These are phyloP conservation scores for Remorina albescens DNA, from an alignment of 2,797 vertebrate species.

Conservation along the genomic window DNA sequence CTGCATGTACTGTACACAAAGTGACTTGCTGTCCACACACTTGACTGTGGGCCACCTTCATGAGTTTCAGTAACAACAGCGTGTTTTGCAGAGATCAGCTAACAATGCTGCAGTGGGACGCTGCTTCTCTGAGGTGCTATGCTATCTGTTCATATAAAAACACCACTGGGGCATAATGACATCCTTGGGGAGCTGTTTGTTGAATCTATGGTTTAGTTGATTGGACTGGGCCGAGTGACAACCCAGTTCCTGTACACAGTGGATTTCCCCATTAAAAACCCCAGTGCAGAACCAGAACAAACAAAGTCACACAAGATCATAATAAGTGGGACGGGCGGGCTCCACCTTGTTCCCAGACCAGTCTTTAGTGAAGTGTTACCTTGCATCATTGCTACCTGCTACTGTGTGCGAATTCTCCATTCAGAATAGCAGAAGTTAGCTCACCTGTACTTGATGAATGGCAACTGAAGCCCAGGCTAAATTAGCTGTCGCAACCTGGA, in stretches of 20 bases:
- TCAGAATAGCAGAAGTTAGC: constrained; percentile 41
- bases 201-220: constrained; percentile 77
- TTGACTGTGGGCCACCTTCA: constrained; percentile 25
- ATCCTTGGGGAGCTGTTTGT: constrained; percentile 77
- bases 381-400: neutral
- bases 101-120: constrained; percentile 70
- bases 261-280: constrained; percentile 79
- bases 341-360: constrained; percentile 31
- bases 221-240: constrained; percentile 77
- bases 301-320: constrained; percentile 71
- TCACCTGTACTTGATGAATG: constrained; percentile 99
- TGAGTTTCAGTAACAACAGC: constrained; percentile 35
- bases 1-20: constrained; percentile 45
- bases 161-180: constrained; percentile 79
- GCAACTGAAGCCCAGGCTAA: constrained; percentile 98
- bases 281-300: constrained; percentile 77
- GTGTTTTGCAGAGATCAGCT: constrained; percentile 52
- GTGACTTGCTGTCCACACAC: constrained; percentile 25
- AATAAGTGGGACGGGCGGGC: constrained; percentile 49
- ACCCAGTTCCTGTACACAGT: constrained; percentile 79
- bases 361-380: constrained; percentile 34
- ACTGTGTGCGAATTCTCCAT: constrained; percentile 3
- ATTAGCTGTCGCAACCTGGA: constrained; percentile 96
- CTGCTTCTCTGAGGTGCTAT: constrained; percentile 73
- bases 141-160: constrained; percentile 74